Evolutionary conservation across 2,113 vertebrate species (phyloP).

Genomic region (Rhinolophus sinicus): DNA sequence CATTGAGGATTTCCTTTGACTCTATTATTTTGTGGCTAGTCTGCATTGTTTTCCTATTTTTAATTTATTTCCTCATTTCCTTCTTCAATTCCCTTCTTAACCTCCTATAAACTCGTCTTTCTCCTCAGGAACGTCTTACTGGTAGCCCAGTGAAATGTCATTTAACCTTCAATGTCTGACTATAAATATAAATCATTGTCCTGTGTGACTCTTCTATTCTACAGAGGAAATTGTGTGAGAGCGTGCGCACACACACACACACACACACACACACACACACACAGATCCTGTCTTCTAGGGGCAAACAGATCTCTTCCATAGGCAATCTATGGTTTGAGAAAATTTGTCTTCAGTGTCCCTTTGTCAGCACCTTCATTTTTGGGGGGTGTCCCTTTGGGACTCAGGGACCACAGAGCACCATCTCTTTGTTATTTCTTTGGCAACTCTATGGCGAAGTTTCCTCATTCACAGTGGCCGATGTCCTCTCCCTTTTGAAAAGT

Average conservation of each 20-base stretch:
- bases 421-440: neutral
- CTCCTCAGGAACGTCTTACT: neutral
- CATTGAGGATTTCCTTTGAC: neutral
- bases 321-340: neutral
- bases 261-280: neutral
- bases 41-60: neutral
- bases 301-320: neutral
- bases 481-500: neutral
- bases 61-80: neutral
- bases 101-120: neutral
- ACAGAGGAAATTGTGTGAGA: neutral
- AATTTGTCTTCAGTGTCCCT: neutral
- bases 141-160: neutral
- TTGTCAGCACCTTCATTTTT: neutral
- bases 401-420: fast-evolving
- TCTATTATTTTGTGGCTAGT: neutral
- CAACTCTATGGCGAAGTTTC: neutral
- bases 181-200: neutral
- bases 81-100: neutral
- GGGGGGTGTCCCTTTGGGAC: neutral
- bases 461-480: neutral
- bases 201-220: neutral
- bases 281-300: neutral
- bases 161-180: neutral
- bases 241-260: neutral